Conservation (phyloP, 2,888 invertebrate species). For the Blastobasis lacticolella region DNA sequence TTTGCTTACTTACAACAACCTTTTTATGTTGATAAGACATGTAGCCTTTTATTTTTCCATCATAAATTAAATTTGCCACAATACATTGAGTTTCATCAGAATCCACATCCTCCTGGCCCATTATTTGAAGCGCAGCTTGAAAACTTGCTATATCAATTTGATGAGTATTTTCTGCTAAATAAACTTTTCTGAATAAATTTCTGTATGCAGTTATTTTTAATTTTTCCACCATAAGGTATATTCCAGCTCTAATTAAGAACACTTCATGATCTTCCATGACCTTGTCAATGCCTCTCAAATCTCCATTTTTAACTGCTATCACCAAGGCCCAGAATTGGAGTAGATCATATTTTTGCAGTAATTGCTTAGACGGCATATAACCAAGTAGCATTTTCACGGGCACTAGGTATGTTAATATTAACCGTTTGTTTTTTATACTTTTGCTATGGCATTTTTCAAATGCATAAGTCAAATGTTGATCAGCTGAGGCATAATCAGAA, state of each 20-base stretch:
- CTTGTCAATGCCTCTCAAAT: constrained; percentile 86
- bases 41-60: constrained; percentile 98
- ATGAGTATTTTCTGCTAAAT: constrained; percentile 83
- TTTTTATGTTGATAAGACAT: constrained; percentile 98
- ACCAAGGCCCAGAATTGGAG: constrained; percentile 93
- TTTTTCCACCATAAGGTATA: constrained; percentile 97
- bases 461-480: constrained; percentile 93
- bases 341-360: constrained; percentile 92
- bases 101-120: constrained; percentile 90
- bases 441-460: constrained; percentile 91
- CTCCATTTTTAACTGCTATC: constrained; percentile 91
- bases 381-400: constrained; percentile 98
- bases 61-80: constrained; percentile 95
- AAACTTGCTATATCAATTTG: constrained; percentile 92
- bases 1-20: constrained; percentile 97
- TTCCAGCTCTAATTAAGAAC: constrained; percentile 97
- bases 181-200: constrained; percentile 95
- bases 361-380: constrained; percentile 88
- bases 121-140: constrained; percentile 85
- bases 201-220: constrained; percentile 95
- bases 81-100: constrained; percentile 97
- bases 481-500: constrained; percentile 94
- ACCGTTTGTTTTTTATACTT: constrained; percentile 88
- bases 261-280: constrained; percentile 90
- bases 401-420: constrained; percentile 95